Conservation (phyloP, 1,140 invertebrate genomes). For the Gonioctena quinquepunctata region DNA sequence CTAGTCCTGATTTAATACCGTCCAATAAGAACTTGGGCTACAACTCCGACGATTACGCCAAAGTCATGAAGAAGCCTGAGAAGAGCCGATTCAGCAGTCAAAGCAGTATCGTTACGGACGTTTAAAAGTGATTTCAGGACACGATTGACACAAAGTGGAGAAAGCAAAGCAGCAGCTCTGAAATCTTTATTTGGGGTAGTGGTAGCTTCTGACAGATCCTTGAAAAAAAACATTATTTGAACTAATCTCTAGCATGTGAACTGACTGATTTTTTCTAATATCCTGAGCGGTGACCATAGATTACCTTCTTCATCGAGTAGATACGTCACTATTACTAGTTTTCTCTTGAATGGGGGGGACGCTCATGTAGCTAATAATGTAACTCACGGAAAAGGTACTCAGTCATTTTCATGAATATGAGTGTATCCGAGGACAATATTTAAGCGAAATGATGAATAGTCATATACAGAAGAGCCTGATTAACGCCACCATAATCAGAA, state of each 20-base stretch:
- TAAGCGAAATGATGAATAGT: too few species aligned
- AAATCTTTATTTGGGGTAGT: neutral
- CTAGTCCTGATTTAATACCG: constrained; percentile 20
- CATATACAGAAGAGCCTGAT: too few species aligned
- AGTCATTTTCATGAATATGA: too few species aligned
- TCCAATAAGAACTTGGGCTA: constrained; percentile 25
- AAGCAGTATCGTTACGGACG: constrained; percentile 46
- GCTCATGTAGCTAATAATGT: too few species aligned
- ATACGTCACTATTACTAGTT: neutral
- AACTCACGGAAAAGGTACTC: too few species aligned
- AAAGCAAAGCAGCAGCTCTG: neutral
- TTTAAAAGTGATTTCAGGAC: constrained; percentile 20
- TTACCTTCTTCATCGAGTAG: neutral
- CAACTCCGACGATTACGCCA: constrained; percentile 34
- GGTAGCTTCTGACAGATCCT: too few species aligned
- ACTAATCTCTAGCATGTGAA: constrained; percentile 30
- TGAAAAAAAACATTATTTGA: neutral
- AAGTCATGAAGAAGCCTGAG: constrained; percentile 31
- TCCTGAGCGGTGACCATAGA: neutral
- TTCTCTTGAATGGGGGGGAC: neutral
- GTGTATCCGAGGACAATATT: too few species aligned
- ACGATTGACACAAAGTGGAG: neutral
- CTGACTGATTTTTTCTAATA: constrained; percentile 14
- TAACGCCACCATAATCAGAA: too few species aligned
- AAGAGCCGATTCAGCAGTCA: constrained; percentile 36